Percentiles rank a stretch among this genome's conserved stretches.
Conservation (phyloP, 2,888 invertebrate species). For the Apotomis capreana region DNA sequence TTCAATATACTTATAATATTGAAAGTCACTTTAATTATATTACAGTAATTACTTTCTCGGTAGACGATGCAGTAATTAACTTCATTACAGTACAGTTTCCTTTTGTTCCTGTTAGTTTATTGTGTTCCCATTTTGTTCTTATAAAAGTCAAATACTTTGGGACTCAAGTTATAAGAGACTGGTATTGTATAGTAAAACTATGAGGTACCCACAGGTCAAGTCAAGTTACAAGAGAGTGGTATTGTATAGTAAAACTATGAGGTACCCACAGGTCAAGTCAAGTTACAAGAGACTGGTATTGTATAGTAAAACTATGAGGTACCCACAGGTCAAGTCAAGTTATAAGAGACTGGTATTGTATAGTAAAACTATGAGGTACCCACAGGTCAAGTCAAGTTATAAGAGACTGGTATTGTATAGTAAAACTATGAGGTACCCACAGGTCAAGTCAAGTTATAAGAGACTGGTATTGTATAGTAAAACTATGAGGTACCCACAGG, state of each 20-base stretch:
- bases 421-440: no score
- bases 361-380: not conserved
- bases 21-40: slow-evolving; percentile 5
- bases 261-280: no score
- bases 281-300: not conserved
- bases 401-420: not conserved
- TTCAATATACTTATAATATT: not conserved
- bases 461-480: not conserved
- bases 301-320: not conserved
- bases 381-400: no score
- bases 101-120: slow-evolving; percentile 9
- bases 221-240: not conserved
- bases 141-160: not conserved
- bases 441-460: slow-evolving; percentile 2
- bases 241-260: not conserved
- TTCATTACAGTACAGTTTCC: slow-evolving; percentile 25
- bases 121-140: slow-evolving; percentile 26
- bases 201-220: no score
- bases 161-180: not conserved
- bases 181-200: not conserved
- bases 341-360: not conserved
- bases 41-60: not conserved
- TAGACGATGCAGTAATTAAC: slow-evolving; percentile 13
- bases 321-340: no score
- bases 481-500: no score